phyloP scores from a whole-genome alignment of 2,888 invertebrate species.

The Tetranychus truncatus region DNA sequence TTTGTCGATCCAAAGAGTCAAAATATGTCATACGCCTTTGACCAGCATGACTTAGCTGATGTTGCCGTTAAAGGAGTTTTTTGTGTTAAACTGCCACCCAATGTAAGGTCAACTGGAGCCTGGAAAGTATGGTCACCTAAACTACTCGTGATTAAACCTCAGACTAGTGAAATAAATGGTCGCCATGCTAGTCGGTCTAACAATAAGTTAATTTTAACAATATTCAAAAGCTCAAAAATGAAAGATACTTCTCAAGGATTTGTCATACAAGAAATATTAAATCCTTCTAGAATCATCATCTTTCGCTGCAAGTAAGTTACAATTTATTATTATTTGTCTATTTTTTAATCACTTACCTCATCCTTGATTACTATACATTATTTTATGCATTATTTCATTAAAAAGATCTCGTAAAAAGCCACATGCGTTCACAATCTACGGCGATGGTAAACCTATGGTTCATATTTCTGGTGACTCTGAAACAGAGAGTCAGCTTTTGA shows the following conservation, averaged over 20 bases:
- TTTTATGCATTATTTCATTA: too few species aligned
- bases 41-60: not conserved
- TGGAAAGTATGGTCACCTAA: conserved; percentile 9
- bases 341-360: not conserved
- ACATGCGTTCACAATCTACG: conserved; percentile 24
- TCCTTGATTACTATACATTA: not conserved
- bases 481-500: conserved; percentile 24
- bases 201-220: not conserved
- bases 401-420: conserved; percentile 22
- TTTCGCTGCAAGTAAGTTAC: conserved; percentile 12
- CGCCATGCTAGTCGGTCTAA: not conserved
- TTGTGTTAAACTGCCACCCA: conserved; percentile 2
- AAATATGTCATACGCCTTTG: not conserved
- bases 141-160: not conserved
- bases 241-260: not conserved
- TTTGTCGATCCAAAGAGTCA: too few species aligned
- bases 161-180: not conserved
- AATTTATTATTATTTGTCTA: not conserved
- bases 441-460: conserved; percentile 20
- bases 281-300: not conserved
- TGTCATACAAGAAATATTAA: not conserved
- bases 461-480: conserved; percentile 24
- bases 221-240: not conserved
- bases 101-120: not conserved
- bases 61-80: conserved; percentile 8